These are phyloP conservation scores for Diplodus puntazzo DNA, from an alignment of 2,797 vertebrate genomes.

Conservation along the genomic window DNA sequence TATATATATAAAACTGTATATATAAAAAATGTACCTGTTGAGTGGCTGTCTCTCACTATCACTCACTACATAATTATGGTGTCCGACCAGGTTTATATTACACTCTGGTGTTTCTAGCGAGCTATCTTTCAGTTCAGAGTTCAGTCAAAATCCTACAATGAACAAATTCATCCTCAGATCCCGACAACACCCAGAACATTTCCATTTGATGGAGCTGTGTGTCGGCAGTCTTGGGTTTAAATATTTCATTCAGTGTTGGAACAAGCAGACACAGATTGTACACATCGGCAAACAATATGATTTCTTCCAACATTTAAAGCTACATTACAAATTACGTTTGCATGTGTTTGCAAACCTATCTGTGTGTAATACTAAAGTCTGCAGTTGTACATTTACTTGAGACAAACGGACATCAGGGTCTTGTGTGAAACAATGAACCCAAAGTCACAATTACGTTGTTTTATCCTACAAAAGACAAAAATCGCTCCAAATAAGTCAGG, in stretches of 20 bases:
- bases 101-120: background rate
- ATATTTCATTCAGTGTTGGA: constrained; percentile 6
- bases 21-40: background rate
- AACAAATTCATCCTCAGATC: background rate
- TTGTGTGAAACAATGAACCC: no score
- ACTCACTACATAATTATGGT: background rate
- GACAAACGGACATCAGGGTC: background rate
- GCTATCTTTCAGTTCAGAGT: no score
- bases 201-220: background rate
- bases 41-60: constrained; percentile 10
- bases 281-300: background rate
- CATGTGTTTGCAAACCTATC: background rate
- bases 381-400: background rate
- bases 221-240: background rate
- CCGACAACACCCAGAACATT: background rate
- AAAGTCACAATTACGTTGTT: no score
- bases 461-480: no score
- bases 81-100: background rate
- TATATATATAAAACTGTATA: no score
- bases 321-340: background rate
- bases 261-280: background rate
- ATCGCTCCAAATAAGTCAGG: background rate
- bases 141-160: background rate
- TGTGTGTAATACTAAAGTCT: background rate
- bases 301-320: background rate